These are phyloP conservation scores for Anguilla pacifica DNA, from an alignment of 2,797 vertebrate species.

Conservation along the genomic window DNA sequence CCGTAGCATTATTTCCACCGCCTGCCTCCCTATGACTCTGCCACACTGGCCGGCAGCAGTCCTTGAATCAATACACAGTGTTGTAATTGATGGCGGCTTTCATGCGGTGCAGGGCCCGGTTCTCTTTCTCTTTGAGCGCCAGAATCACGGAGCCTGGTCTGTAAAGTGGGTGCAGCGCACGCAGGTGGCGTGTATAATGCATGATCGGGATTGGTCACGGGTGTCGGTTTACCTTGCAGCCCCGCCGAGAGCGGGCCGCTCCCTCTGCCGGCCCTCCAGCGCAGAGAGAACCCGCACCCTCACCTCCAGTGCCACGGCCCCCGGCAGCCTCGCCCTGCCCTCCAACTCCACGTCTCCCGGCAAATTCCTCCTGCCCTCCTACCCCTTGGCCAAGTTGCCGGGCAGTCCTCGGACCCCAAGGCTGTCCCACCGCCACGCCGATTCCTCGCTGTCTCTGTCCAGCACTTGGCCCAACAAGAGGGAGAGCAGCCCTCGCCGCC, in stretches of 20 bases:
- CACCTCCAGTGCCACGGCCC: slow-evolving; percentile 61
- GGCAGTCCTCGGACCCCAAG: slow-evolving; percentile 69
- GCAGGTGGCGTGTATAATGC: not conserved
- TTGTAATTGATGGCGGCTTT: not conserved
- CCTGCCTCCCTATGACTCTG: not conserved
- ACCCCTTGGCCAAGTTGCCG: slow-evolving; percentile 76
- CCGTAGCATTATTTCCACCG: not conserved
- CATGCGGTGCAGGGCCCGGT: not conserved
- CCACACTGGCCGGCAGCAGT: not conserved
- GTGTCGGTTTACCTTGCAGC: slow-evolving; percentile 47
- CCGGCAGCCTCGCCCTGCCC: slow-evolving; percentile 78
- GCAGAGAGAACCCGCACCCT: slow-evolving; percentile 72
- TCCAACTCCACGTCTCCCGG: slow-evolving; percentile 67
- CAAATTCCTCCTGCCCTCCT: slow-evolving; percentile 80
- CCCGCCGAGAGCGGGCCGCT: slow-evolving; percentile 65
- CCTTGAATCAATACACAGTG: not conserved
- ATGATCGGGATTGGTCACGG: not conserved
- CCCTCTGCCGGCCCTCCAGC: slow-evolving; percentile 69
- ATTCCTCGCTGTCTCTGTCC: slow-evolving; percentile 77
- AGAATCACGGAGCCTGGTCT: not conserved
- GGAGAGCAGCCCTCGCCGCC: slow-evolving; percentile 69
- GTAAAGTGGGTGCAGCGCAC: not conserved
- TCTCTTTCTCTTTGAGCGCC: not conserved
- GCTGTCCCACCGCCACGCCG: slow-evolving; percentile 60
- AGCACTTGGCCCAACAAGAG: slow-evolving; percentile 88